Percentiles rank a stretch among this genome's conserved stretches.
These are phyloP conservation scores for Saimiri boliviensis DNA, from an alignment of 2,113 vertebrate genomes.

Conservation along the genomic window DNA sequence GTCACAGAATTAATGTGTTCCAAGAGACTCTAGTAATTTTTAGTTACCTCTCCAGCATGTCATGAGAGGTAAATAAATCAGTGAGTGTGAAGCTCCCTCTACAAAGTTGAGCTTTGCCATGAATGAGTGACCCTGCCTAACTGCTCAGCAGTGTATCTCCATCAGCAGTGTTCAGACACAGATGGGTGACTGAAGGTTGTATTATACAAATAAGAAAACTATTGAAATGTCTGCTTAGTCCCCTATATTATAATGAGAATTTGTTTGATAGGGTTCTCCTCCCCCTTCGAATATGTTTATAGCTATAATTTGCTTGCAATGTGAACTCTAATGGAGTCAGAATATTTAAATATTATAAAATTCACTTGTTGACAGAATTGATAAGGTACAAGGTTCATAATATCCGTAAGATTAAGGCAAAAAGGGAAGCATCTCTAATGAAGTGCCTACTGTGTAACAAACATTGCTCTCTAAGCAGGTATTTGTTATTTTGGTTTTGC, in stretches of 20 bases:
- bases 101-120: not conserved
- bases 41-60: not conserved
- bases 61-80: slow-evolving; percentile 2
- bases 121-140: not conserved
- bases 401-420: too few species aligned
- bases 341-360: not conserved
- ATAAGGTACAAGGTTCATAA: not conserved
- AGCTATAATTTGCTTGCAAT: not conserved
- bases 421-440: too few species aligned
- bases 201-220: not conserved
- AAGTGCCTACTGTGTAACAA: too few species aligned
- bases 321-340: not conserved
- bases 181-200: not conserved
- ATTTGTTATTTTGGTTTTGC: not conserved
- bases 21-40: not conserved
- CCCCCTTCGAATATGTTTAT: not conserved
- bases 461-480: too few species aligned
- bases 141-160: not conserved
- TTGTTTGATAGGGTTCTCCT: not conserved
- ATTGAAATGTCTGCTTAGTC: not conserved
- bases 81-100: not conserved
- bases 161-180: not conserved
- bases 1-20: not conserved
- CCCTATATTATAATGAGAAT: not conserved
- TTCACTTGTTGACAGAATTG: slow-evolving; percentile 1